Evolutionary conservation across 2,113 vertebrate genomes (phyloP).

Genomic region (Polyodon spathula): DNA sequence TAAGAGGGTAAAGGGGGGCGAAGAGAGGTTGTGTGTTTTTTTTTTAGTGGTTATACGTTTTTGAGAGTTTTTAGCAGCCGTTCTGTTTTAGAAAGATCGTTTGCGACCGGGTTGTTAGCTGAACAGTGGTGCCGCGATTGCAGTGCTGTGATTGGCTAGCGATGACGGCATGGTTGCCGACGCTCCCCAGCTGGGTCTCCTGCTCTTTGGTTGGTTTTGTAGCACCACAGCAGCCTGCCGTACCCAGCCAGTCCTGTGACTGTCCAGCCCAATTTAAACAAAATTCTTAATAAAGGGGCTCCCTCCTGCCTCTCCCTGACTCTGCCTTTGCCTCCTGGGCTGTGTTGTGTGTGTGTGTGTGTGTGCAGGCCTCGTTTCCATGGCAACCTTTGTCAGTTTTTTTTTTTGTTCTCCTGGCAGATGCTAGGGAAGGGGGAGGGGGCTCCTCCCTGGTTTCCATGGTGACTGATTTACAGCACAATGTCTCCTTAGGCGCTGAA

Average conservation of each 20-base stretch:
- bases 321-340: constrained; percentile 28
- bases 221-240: too few species aligned
- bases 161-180: too few species aligned
- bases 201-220: too few species aligned
- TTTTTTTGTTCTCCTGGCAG: background rate
- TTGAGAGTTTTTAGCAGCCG: too few species aligned
- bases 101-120: too few species aligned
- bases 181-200: too few species aligned
- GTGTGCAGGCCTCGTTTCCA: constrained; percentile 53
- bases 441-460: background rate
- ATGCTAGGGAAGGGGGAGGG: background rate
- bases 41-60: too few species aligned
- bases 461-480: constrained; percentile 54
- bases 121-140: too few species aligned
- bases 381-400: constrained; percentile 65
- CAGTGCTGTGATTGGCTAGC: too few species aligned
- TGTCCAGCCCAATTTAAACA: constrained; percentile 7
- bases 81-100: too few species aligned
- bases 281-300: constrained; percentile 37
- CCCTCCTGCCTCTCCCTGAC: constrained; percentile 35
- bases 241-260: too few species aligned
- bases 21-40: background rate
- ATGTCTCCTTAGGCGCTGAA: too few species aligned
- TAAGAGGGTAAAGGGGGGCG: constrained; percentile 46
- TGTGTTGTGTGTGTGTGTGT: constrained; percentile 26